A percentile compares a stretch with the other conserved stretches of the same genome.
These are phyloP conservation scores for Epiperipatus broadwayi DNA, from an alignment of 2,888 invertebrate genomes.

Conservation along the genomic window DNA sequence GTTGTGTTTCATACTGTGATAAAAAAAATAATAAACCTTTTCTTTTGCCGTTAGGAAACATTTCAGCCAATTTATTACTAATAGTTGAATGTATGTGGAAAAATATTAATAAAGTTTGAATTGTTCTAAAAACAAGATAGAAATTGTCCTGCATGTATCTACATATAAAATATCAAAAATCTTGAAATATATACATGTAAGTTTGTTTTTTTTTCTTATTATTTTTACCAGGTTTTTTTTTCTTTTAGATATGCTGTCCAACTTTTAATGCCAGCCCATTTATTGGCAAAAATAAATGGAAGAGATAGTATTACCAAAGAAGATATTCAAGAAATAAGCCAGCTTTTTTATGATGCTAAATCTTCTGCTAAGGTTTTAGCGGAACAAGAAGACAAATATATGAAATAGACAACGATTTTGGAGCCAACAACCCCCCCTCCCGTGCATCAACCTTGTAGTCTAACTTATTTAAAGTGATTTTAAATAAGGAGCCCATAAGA, in stretches of 20 bases:
- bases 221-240: slow-evolving; percentile 8
- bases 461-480: no score
- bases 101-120: no score
- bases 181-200: background rate
- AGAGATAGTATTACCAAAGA: slow-evolving; percentile 50
- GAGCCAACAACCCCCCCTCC: no score
- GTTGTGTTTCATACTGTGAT: no score
- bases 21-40: no score
- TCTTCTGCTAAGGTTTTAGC: slow-evolving; percentile 78
- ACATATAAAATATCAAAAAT: background rate
- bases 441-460: no score
- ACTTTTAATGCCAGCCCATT: slow-evolving; percentile 69
- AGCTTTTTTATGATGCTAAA: slow-evolving; percentile 86
- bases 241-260: slow-evolving; percentile 64
- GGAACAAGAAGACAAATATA: slow-evolving; percentile 72
- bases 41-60: no score
- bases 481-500: no score
- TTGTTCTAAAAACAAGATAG: no score
- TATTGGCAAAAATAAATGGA: slow-evolving; percentile 74
- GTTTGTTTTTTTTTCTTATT: background rate
- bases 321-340: slow-evolving; percentile 59
- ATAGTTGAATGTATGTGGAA: no score
- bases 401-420: slow-evolving; percentile 50
- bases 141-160: background rate
- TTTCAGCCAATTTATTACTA: no score